Evolutionary conservation across 2,888 invertebrate species (phyloP).

Genomic region (Athetis lepigone): DNA sequence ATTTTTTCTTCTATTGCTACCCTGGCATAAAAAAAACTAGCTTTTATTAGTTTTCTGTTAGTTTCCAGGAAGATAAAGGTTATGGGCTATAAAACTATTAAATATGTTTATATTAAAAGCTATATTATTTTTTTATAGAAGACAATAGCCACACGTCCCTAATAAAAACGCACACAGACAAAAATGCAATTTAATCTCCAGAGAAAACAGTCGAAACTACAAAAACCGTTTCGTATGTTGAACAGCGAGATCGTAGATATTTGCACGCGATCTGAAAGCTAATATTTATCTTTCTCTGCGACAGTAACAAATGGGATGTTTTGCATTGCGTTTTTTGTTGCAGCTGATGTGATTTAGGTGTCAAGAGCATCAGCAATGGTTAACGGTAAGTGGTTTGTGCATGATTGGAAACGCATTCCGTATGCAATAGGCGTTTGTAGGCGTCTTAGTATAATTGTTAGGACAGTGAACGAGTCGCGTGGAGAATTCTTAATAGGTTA

Average conservation of each 20-base stretch:
- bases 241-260: slow-evolving; percentile 74
- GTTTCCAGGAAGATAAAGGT: slow-evolving; percentile 53
- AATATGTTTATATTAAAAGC: slow-evolving; percentile 48
- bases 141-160: slow-evolving; percentile 51
- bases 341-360: slow-evolving; percentile 32
- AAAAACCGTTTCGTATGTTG: slow-evolving; percentile 50
- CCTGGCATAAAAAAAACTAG: slow-evolving; percentile 7
- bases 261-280: slow-evolving; percentile 74
- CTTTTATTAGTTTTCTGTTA: slow-evolving; percentile 42
- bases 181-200: slow-evolving; percentile 51
- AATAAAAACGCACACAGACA: slow-evolving; percentile 33
- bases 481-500: slow-evolving; percentile 65
- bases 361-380: slow-evolving; percentile 55
- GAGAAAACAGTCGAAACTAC: slow-evolving; percentile 57
- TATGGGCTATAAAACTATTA: slow-evolving; percentile 59
- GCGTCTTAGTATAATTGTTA: slow-evolving; percentile 72
- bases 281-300: slow-evolving; percentile 52
- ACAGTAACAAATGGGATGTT: slow-evolving; percentile 35
- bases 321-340: slow-evolving; percentile 59
- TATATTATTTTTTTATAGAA: slow-evolving; percentile 51
- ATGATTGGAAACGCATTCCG: slow-evolving; percentile 49
- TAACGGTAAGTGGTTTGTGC: slow-evolving; percentile 33
- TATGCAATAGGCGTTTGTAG: slow-evolving; percentile 63
- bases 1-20: not conserved
- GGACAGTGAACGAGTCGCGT: slow-evolving; percentile 60